Evolutionary conservation across 1,140 invertebrate species (phyloP), one percentile per base, ranked within the genome.

Genomic region (Lasioglossum albipes): DNA sequence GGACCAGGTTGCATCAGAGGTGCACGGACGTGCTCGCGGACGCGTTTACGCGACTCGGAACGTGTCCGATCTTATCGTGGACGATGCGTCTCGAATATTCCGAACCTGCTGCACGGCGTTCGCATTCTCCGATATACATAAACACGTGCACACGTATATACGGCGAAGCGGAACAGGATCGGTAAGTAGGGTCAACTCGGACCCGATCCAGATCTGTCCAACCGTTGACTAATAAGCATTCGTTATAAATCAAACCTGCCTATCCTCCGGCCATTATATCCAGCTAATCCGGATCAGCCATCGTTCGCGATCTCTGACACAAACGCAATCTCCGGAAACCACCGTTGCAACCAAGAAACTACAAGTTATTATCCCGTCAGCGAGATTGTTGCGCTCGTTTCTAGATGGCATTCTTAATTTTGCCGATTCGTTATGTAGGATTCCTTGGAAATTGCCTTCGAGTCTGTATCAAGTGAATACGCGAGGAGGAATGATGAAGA

Each of bases 61-160:
- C 75, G 83, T 84, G 80, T 61, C 75, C 69, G 83, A 84, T 84
- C 72, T 75, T 83, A 83, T 83, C 76, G 42, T 42, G 16, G 42
- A 4, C 68, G 69, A 77, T 66, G 64, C 69, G 68, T n/a, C 69
- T 45, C 41, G 68, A 71, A 73, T 62, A 71, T 79, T 42, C 59
- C 42, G n/a, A 42, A 36, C 45, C 12, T 12, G 45, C 45, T 13
- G 10, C 45, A 18, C n/a, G 10, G 12, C 45, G 27, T 54, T 18
- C 49, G 64, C 65, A 73, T 73, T 73, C 66, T 49, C 45, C 22
- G 20, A 70, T 10, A 9, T 2, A 9, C 2, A 10, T 27, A 18
- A 3, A 36, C 36, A 36, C 36, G 36, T 36, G 5, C 36, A 36
- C 36, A 36, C 36, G 36, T 36, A 5, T 36, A 36, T 36, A 36